Base-by-base conservation (phyloP, 2,888 invertebrate genomes). In the Stomorhina lunata region DNA sequence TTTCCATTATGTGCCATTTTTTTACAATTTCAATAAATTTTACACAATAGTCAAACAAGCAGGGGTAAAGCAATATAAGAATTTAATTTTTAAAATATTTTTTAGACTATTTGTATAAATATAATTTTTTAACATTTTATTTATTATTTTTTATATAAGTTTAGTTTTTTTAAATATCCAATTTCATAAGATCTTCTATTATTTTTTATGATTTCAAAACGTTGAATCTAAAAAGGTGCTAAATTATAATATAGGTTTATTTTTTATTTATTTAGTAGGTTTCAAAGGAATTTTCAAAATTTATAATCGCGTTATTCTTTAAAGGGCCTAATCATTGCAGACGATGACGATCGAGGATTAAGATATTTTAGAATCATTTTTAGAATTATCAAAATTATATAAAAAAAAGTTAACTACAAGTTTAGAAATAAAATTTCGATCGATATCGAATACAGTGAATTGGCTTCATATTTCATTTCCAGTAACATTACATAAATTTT, bases 161-260 rank as follows among this genome's bases (percentile, higher is more conserved):
- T 55, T 59, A 78, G 69, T 57, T 63, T 69, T 57, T 22, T 45
- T 61, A 55, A 22, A 7, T 37, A 25, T 6, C n/a, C 53, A 29
- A 22, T 43, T 55, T 7, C 10, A 15, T 50, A 29, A 40, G 20
- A 37, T 71, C 6, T 55, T 27, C 17, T 43, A 9, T 34, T 20
- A 29, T 5, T 37, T 22, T 69, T 9, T n/a, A 15, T 27, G 17
- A 20, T 34, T 57, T 48, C 72, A n/a, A 22, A 76, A 72, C 80
- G 76, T 80, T 76, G 80, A 82, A 82, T 82, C 82, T 71, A 71
- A 66, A 71, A 78, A 66, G 82, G 82, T 82, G 82, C 82, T 82
- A 79, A 82, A 76, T 82, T 69, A 45, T 17, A 34, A 43, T 50
- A 72, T 55, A 72, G 45, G 61, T 63, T 59, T 29, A 61, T 29